Evolutionary conservation across 2,113 vertebrate genomes (phyloP).

Genomic region (Xiphias gladius): DNA sequence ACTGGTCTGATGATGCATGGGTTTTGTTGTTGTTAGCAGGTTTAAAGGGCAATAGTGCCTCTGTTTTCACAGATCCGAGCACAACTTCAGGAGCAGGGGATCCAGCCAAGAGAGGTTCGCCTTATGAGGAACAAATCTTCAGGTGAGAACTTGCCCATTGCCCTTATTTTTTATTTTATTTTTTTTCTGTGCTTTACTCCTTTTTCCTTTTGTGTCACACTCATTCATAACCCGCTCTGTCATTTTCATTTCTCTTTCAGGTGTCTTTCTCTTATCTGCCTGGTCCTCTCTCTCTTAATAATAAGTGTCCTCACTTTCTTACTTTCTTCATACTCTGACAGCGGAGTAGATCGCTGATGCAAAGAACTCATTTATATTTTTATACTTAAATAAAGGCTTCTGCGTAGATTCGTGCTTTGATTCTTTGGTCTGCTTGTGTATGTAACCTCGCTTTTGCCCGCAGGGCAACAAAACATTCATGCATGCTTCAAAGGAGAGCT

Average conservation of each 20-base stretch:
- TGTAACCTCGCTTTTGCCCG: conserved; percentile 28
- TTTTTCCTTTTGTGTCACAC: conserved; percentile 20
- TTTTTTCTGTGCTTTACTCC: conserved; percentile 4
- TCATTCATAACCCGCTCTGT: conserved; percentile 34
- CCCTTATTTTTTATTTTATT: background rate
- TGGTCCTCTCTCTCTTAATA: conserved; percentile 11
- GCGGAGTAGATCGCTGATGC: background rate
- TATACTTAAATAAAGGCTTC: conserved; percentile 4
- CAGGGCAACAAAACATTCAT: conserved; percentile 27
- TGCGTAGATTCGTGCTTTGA: conserved; percentile 40
- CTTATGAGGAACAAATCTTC: conserved; percentile 95
- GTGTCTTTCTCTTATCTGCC: conserved; percentile 24
- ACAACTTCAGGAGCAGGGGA: conserved; percentile 90
- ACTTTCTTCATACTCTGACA: conserved; percentile 31
- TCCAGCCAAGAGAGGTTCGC: conserved; percentile 91
- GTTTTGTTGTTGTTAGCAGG: background rate
- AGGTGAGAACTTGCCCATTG: conserved; percentile 86
- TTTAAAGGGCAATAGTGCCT: background rate
- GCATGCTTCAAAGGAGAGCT: conserved; percentile 13
- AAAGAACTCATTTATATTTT: conserved; percentile 27
- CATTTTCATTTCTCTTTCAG: conserved; percentile 10
- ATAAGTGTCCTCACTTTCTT: conserved; percentile 7
- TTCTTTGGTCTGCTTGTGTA: conserved; percentile 37
- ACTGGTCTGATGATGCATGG: background rate
- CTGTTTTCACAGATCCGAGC: conserved; percentile 86